Base-by-base conservation (phyloP, 2,888 invertebrate genomes). In the Scaptomyza reducta region DNA sequence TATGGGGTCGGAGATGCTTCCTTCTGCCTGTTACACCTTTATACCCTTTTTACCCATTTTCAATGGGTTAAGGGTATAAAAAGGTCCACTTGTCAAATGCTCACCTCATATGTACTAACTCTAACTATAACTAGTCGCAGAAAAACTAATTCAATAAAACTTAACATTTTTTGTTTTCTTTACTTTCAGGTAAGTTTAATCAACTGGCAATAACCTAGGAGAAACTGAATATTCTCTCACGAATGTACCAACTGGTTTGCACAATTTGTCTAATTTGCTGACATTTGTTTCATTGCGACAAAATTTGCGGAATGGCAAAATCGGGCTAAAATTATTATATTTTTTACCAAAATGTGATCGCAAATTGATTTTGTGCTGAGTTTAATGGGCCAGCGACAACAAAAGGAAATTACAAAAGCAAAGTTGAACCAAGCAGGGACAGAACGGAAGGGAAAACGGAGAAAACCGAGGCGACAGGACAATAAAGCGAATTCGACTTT, bases 201-300 rank as follows among this genome's bases (percentile, higher is more conserved):
- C 13, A 31, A 40, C 41, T 38, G 42, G 42, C 42, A 40, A 16
- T 11, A 46, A 29, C 14, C 35, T 16, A 16, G 29, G 13, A 49
- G 31, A 70, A 61, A 68, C 42, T 27, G 18, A 40, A 22, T 62
- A 60, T 66, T 46, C 77, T 74, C 63, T 63, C 41, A 55, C 50
- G 69, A 71, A 60, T 73, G 74, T 83, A 74, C 77, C 75, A 85
- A 79, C 67, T 77, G 57, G 49, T 51, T 56, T 29, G 53, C 53
- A 64, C 70, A 70, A 82, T 79, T 84, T 84, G 83, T 75, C 83
- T 71, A 79, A 84, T 79, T 85, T 75, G 67, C 56, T 62, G 63
- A 38, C 53, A 55, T 57, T 59, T 49, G 18, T 45, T 54, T 50
- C 47, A 14, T 29, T 59, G 35, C 9, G 27, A 6, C 40, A 49